A percentile compares a stretch with the other conserved stretches of the same genome.
Conservation (phyloP, 2,888 invertebrate species). For the Euphydryas editha region DNA sequence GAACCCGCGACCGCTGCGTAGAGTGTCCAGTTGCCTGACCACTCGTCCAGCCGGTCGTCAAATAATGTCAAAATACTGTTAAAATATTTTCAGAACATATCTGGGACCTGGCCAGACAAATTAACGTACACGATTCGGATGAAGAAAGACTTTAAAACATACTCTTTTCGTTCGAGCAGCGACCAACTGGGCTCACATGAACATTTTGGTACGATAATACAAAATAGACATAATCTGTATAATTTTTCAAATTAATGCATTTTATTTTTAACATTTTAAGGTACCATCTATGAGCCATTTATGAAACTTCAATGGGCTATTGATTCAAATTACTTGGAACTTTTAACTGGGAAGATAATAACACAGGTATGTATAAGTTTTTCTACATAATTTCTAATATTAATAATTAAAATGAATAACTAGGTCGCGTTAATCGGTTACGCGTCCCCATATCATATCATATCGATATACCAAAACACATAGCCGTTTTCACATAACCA, state of each 20-base stretch:
- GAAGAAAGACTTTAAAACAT: conserved; percentile 60
- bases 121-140: conserved; percentile 78
- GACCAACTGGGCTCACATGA: conserved; percentile 49
- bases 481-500: too few species aligned
- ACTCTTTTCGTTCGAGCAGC: conserved; percentile 54
- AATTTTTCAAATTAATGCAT: not conserved
- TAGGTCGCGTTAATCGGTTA: too few species aligned
- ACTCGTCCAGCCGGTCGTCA: too few species aligned
- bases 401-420: not conserved
- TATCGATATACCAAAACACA: too few species aligned
- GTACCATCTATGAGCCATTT: conserved; percentile 67
- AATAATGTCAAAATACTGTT: too few species aligned
- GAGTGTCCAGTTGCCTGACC: too few species aligned
- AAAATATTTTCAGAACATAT: conserved; percentile 49
- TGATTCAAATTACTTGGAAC: conserved; percentile 81
- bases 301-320: conserved; percentile 84
- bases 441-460: too few species aligned
- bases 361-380: conserved; percentile 50
- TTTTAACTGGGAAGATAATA: conserved; percentile 49
- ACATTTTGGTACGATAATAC: conserved; percentile 58
- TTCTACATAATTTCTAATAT: not conserved
- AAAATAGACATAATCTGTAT: not conserved
- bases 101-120: conserved; percentile 48
- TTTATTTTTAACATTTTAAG: conserved; percentile 47
- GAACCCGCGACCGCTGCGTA: too few species aligned